Percentiles rank a stretch among this genome's conserved stretches.
phyloP scores from a whole-genome alignment of 2,888 invertebrate genomes.

The Stenichneumon culpator region DNA sequence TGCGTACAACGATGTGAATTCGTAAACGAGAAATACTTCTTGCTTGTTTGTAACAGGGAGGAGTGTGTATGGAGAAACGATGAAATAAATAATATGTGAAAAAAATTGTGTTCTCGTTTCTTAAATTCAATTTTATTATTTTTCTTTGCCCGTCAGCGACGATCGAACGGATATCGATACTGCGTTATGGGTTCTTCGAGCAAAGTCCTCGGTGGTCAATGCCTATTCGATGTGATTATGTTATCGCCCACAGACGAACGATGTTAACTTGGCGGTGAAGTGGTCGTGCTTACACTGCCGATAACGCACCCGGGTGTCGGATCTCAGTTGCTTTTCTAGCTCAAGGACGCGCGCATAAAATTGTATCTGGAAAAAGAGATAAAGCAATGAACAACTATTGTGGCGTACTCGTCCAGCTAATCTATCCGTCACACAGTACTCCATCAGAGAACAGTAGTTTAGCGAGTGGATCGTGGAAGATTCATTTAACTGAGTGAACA shows the following conservation, averaged over 20 bases:
- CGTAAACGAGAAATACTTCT: slow-evolving; percentile 58
- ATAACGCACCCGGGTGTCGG: slow-evolving; percentile 18
- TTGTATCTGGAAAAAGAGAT: slow-evolving; percentile 53
- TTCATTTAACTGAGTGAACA: not conserved
- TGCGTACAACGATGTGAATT: slow-evolving; percentile 62
- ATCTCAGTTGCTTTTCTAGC: slow-evolving; percentile 60
- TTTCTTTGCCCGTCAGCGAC: not conserved
- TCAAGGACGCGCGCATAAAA: slow-evolving; percentile 68
- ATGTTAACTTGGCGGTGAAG: slow-evolving; percentile 28
- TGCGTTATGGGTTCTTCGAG: not conserved
- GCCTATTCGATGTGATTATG: not conserved
- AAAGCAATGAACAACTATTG: slow-evolving; percentile 30
- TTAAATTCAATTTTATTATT: not conserved
- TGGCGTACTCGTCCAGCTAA: not conserved
- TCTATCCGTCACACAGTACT: not conserved
- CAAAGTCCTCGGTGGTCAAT: slow-evolving; percentile 11
- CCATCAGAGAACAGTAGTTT: not conserved
- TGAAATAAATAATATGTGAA: slow-evolving; percentile 64
- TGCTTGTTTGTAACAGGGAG: slow-evolving; percentile 62
- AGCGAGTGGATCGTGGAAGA: not conserved
- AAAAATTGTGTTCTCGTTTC: not conserved
- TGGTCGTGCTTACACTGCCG: slow-evolving; percentile 1
- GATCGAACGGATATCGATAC: not conserved
- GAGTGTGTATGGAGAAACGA: slow-evolving; percentile 61
- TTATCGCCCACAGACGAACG: slow-evolving; percentile 17